phyloP scores from a whole-genome alignment of 1,140 invertebrate genomes.

The Drosophila leontia region DNA sequence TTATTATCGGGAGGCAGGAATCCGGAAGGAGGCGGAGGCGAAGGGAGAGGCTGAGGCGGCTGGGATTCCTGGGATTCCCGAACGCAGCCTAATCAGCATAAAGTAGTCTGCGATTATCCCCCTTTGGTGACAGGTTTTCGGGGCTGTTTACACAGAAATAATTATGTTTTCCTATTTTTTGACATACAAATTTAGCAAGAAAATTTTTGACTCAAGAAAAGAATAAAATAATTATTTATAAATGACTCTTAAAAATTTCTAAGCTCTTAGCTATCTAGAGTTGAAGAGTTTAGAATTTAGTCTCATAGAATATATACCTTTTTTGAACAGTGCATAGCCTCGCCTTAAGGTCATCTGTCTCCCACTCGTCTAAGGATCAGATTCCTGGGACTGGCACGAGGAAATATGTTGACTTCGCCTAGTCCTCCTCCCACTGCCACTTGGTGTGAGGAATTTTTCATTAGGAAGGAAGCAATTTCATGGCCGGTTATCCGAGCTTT shows the following conservation, averaged over 20 bases:
- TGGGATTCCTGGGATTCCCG: conserved; percentile 18
- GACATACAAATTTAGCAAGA: neutral
- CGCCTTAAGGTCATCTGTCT: conserved; percentile 27
- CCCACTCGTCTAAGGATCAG: conserved; percentile 26
- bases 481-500: conserved; percentile 27
- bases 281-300: neutral
- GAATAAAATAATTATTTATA: neutral
- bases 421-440: neutral
- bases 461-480: conserved; percentile 50
- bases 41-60: neutral
- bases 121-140: neutral
- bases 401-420: conserved; percentile 4
- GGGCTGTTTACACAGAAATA: neutral
- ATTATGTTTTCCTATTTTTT: neutral
- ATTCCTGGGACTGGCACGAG: conserved; percentile 8
- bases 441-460: conserved; percentile 50
- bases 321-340: conserved; percentile 2
- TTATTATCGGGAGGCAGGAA: conserved; percentile 12
- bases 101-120: conserved; percentile 11
- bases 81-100: conserved; percentile 27
- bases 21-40: neutral
- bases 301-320: neutral
- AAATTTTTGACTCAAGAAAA: too few relatives aligned
- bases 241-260: too few relatives aligned
- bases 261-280: neutral